Base-by-base conservation (phyloP, 2,113 vertebrate species). In the Halichoerus grypus region DNA sequence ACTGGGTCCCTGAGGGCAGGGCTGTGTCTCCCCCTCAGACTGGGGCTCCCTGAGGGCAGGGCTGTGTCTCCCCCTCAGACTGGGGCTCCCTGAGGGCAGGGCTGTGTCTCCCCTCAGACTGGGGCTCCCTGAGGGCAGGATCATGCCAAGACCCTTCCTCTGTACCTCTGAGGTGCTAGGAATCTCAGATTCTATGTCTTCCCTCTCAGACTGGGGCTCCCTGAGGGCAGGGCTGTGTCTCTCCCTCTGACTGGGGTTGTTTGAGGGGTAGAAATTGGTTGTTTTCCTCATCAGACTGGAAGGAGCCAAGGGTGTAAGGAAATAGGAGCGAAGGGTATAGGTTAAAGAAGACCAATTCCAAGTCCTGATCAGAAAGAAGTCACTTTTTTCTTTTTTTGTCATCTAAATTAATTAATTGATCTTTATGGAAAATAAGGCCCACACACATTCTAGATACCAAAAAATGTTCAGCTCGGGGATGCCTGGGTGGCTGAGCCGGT, bases 311-410 rank as follows among this genome's bases (percentile, higher is more conserved):
- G 4, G 18, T 4, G 87, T 24, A 92, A 46, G 24, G 51, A 61
- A 61, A 31, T 85, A 61, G 3, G 26, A 51, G 19, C n/a, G 53
- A 90, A 81, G 36, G 4, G 22, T 4, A 89, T 24, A 92, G 39
- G 55, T 84, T 93, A 61, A 72, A 94, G 36, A 88, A 95, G 93
- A 63, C n/a, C 13, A 77, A n/a, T 93, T 22, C 59, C 26, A 80
- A 89, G 31, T 51, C n/a, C 26, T 72, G 21, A 85, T 53, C 51
- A 89, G 59, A 57, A 94, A 88, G 51, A 95, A 76, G n/a, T 76
- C 2, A 33, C 8, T 86, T 63, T 83, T 42, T 19, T 36, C 39
- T 49, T 49, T 51, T 51, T 49, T 2, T 39, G 18, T 61, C 57
- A 49, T 65, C 88, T 55, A 69, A 86, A 88, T 85, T 21, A 26